Evolutionary conservation across 2,797 vertebrate species (phyloP).

Genomic region (Phaenicophaeus curvirostris): DNA sequence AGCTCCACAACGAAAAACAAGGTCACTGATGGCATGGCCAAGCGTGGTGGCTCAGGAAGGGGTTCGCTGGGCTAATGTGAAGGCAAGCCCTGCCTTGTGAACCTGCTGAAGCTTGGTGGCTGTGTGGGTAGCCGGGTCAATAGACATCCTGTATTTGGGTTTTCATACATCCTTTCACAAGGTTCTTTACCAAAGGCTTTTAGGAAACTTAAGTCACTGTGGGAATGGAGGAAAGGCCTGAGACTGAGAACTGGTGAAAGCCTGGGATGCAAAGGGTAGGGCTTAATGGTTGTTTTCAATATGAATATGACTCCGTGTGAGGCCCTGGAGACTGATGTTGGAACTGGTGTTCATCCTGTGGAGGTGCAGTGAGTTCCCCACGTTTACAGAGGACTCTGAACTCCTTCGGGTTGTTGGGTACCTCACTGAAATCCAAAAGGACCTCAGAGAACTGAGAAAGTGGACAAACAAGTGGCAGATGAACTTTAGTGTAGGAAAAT

Average conservation of each 20-base stretch:
- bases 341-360: neutral
- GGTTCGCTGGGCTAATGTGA: neutral
- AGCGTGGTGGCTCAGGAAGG: neutral
- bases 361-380: neutral
- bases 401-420: neutral
- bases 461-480: neutral
- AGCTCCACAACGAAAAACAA: neutral
- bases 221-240: neutral
- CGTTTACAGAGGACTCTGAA: neutral
- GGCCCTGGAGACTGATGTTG: neutral
- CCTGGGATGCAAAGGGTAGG: neutral
- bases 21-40: neutral
- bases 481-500: neutral
- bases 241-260: neutral
- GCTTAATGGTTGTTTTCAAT: neutral
- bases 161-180: neutral
- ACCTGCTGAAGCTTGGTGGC: neutral
- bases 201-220: neutral
- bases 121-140: rapidly evolving
- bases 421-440: neutral
- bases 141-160: neutral
- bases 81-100: rapidly evolving
- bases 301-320: no score
- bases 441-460: neutral
- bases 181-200: neutral